Evolutionary conservation across 2,113 vertebrate species (phyloP), one percentile per base, ranked within the genome.

Genomic region (Coryphaenoides rupestris): DNA sequence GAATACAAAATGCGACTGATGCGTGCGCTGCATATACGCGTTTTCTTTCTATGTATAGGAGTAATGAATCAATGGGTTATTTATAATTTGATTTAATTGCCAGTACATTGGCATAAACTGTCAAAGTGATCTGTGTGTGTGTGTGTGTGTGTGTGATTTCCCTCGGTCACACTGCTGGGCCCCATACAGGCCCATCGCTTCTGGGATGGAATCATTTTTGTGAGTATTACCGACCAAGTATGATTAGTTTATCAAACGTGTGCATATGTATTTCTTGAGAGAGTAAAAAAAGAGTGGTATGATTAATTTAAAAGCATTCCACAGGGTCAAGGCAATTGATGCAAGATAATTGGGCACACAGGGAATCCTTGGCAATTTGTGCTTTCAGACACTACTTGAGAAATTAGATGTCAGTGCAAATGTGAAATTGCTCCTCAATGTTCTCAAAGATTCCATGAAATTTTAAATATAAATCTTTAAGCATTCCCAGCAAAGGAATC

Each of bases 321-420:
- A 63, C 84, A 82, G 87, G 91, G 91, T 91, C 91, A 90, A 88
- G 87, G 78, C 89, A 87, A 88, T 88, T 91, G 90, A 92, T 92
- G 89, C 88, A 76, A 85, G 82, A 86, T 91, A 92, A 92, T 92
- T 92, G 91, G 91, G 86, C 89, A 87, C 91, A 81, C 64, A 89
- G 91, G 90, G 91, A 92, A 88, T 91, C 89, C 69, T 66, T 77
- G 76, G 89, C 90, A 90, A 90, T 92, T 91, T 92, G 91, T 91
- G 90, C 85, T 89, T 91, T 91, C 86, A 85, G 81, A 87, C 82
- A 86, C 70, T 81, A 89, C 88, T 91, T 86, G 88, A 90, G 89
- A 91, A 92, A 92, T 90, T 91, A 90, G 84, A 91, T 91, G 90
- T 92, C 89, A 86, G 89, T 91, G 91, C 87, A 91, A 92, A 90